These are phyloP conservation scores for Poeciliopsis retropinna DNA, from an alignment of 2,113 vertebrate genomes.

Conservation along the genomic window DNA sequence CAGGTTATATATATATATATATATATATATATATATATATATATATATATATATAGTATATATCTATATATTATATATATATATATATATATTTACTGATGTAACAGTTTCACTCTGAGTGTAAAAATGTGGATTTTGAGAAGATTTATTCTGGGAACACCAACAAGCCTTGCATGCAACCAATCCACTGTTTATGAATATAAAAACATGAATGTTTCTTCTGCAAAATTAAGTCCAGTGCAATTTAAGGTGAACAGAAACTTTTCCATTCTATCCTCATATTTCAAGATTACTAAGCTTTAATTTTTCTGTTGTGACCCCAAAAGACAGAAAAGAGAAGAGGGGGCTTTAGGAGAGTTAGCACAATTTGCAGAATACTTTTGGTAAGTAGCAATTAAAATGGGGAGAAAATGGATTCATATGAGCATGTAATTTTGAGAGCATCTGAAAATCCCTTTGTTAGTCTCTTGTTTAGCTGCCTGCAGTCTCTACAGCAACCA, in stretches of 20 bases:
- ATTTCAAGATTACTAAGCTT: neutral
- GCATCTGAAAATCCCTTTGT: neutral
- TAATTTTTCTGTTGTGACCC: neutral
- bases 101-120: neutral
- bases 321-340: neutral
- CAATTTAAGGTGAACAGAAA: neutral
- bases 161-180: neutral
- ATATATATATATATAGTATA: too few relatives aligned
- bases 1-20: too few relatives aligned
- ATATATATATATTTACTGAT: too few relatives aligned
- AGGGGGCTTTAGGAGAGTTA: too few relatives aligned
- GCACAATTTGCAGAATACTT: too few relatives aligned
- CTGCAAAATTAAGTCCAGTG: neutral
- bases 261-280: neutral
- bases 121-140: neutral
- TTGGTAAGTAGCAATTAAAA: neutral
- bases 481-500: neutral
- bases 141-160: constrained; percentile 24
- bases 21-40: too few relatives aligned
- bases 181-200: too few relatives aligned
- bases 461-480: neutral
- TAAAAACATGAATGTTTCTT: neutral
- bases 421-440: neutral
- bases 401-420: neutral
- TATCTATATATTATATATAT: too few relatives aligned